Evolutionary conservation across 2,113 vertebrate species (phyloP).

Genomic region (Haplochromis burtoni): DNA sequence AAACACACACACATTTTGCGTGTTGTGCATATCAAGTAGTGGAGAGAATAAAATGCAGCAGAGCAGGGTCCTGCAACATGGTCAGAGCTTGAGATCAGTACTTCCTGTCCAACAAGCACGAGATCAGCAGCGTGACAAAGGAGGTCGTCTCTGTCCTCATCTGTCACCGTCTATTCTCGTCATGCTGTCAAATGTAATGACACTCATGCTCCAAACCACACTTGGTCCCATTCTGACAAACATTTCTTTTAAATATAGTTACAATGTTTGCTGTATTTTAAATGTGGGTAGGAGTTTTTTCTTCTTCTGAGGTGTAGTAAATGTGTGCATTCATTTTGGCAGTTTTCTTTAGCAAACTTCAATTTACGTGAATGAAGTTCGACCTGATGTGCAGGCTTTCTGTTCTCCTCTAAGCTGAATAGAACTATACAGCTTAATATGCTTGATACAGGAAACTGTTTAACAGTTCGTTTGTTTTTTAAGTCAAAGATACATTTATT

Average conservation of each 20-base stretch:
- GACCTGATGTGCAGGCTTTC: not conserved
- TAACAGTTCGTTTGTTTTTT: not conserved
- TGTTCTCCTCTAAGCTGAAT: not conserved
- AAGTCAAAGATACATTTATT: not conserved
- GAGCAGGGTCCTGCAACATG: slow-evolving; percentile 8
- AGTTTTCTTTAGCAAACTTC: not conserved
- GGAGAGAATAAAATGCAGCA: not conserved
- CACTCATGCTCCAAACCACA: not conserved
- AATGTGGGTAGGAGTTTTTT: not conserved
- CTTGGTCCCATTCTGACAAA: not conserved
- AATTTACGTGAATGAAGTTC: not conserved
- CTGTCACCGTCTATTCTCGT: slow-evolving; percentile 7
- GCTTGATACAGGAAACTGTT: not conserved
- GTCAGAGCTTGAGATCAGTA: not conserved
- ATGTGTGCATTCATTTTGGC: not conserved
- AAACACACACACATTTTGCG: not conserved
- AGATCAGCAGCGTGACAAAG: slow-evolving; percentile 6
- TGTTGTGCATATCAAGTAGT: slow-evolving; percentile 7
- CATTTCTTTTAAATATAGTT: not conserved
- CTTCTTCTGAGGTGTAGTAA: not conserved
- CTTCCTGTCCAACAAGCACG: slow-evolving; percentile 27
- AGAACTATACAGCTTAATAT: not conserved
- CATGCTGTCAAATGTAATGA: not conserved
- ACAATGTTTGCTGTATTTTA: not conserved
- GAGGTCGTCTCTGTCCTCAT: not conserved